A percentile compares a stretch with the other conserved stretches of the same genome.
These are phyloP conservation scores for Procavia capensis DNA, from an alignment of 2,113 vertebrate genomes.

Conservation along the genomic window DNA sequence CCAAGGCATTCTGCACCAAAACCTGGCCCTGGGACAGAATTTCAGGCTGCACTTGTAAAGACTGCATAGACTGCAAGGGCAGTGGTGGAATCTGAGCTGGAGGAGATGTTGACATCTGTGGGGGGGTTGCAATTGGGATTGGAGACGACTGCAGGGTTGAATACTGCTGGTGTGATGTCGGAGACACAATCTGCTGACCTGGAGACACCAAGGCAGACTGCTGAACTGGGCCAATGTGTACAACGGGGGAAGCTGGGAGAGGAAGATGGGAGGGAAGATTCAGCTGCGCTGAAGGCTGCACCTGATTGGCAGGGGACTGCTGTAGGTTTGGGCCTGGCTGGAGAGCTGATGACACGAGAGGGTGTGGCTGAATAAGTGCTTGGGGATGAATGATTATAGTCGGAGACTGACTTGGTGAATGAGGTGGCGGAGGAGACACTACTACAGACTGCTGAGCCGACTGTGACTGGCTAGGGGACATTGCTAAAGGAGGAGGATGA, in stretches of 20 bases:
- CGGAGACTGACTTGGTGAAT: conserved; percentile 90
- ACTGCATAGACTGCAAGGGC: conserved; percentile 91
- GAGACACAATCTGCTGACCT: conserved; percentile 85
- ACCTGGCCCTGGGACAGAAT: conserved; percentile 91
- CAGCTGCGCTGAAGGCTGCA: conserved; percentile 80
- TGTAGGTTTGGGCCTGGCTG: conserved; percentile 85
- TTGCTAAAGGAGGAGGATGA: conserved; percentile 81
- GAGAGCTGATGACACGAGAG: conserved; percentile 89
- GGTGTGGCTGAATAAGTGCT: conserved; percentile 88
- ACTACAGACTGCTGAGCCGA: conserved; percentile 89
- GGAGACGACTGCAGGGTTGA: conserved; percentile 85
- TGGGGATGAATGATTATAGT: conserved; percentile 91
- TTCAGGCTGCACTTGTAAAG: conserved; percentile 92
- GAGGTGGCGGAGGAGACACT: conserved; percentile 89
- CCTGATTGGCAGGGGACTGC: conserved; percentile 76
- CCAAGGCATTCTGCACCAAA: conserved; percentile 91
- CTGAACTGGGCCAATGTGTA: conserved; percentile 87
- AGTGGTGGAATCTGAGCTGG: conserved; percentile 90
- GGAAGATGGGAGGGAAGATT: conserved; percentile 86
- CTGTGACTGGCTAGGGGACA: conserved; percentile 86
- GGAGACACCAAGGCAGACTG: conserved; percentile 84
- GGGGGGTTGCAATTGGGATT: conserved; percentile 87
- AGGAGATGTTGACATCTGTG: conserved; percentile 88
- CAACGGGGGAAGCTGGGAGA: conserved; percentile 84
- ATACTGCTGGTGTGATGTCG: conserved; percentile 86